These are phyloP conservation scores for Euproctis similis DNA, from an alignment of 2,888 invertebrate species.

Conservation along the genomic window DNA sequence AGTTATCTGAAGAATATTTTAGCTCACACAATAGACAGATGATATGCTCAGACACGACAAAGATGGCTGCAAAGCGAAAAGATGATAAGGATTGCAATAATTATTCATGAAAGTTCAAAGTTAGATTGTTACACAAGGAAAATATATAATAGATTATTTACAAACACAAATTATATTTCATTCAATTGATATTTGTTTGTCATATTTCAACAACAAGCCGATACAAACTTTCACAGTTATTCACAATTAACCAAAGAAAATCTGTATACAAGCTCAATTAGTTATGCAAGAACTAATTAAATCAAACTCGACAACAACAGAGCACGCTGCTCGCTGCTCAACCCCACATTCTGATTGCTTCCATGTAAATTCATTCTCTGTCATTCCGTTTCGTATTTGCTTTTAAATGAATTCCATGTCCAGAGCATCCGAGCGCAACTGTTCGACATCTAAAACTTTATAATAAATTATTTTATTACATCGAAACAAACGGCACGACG, in stretches of 20 bases:
- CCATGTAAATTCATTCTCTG: slow-evolving; percentile 51
- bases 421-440: slow-evolving; percentile 42
- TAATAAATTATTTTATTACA: slow-evolving; percentile 52
- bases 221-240: not conserved
- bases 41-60: slow-evolving; percentile 2
- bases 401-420: slow-evolving; percentile 56
- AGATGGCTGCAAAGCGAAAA: not conserved
- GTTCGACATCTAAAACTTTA: slow-evolving; percentile 50
- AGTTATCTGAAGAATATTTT: slow-evolving; percentile 24
- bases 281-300: slow-evolving; percentile 55
- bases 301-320: slow-evolving; percentile 48
- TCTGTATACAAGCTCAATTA: too few species aligned
- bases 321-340: slow-evolving; percentile 33
- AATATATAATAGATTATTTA: too few species aligned
- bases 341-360: slow-evolving; percentile 59
- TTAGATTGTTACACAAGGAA: too few species aligned
- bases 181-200: too few species aligned
- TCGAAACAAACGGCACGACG: too few species aligned
- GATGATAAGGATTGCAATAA: not conserved
- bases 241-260: slow-evolving; percentile 15
- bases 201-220: too few species aligned
- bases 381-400: slow-evolving; percentile 52
- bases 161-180: too few species aligned
- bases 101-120: too few species aligned
- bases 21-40: slow-evolving; percentile 21